These are phyloP conservation scores for Epsilonema sp. DNA, from an alignment of 2,888 invertebrate genomes.

Conservation along the genomic window DNA sequence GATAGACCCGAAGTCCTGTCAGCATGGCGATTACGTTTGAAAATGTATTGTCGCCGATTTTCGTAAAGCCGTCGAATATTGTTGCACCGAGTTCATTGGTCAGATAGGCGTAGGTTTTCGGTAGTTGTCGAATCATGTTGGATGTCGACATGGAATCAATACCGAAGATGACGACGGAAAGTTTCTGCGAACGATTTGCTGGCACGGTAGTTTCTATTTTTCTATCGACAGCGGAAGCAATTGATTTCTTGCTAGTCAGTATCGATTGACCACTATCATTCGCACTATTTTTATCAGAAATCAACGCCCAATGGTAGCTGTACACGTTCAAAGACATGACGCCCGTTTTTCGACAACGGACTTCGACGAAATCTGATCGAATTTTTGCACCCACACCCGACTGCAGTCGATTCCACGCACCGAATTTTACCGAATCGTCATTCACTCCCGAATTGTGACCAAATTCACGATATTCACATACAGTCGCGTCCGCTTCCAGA, in stretches of 20 bases:
- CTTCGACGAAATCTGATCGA: conserved; percentile 6
- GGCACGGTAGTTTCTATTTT: not conserved
- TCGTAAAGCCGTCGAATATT: conserved; percentile 22
- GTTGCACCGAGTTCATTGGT: conserved; percentile 15
- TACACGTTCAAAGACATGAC: too few species aligned
- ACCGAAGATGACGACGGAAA: conserved; percentile 28
- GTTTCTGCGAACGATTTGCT: not conserved
- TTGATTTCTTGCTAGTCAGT: too few species aligned
- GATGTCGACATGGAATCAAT: conserved; percentile 30
- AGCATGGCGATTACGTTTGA: conserved; percentile 28
- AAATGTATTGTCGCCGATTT: conserved; percentile 32
- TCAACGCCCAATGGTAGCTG: not conserved
- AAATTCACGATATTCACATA: conserved; percentile 7
- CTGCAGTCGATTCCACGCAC: conserved; percentile 4
- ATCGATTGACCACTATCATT: too few species aligned
- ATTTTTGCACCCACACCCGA: not conserved
- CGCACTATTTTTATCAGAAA: too few species aligned
- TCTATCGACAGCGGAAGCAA: too few species aligned
- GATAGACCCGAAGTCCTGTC: conserved; percentile 24
- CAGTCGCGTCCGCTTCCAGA: not conserved
- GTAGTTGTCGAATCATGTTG: conserved; percentile 28
- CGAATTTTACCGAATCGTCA: conserved; percentile 5
- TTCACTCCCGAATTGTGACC: conserved; percentile 6
- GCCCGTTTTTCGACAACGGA: too few species aligned
- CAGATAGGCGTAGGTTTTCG: conserved; percentile 16